A percentile compares a stretch with the other conserved stretches of the same genome.
phyloP scores from a whole-genome alignment of 2,113 vertebrate species.

The Calyptommatus sinebrachiatus region DNA sequence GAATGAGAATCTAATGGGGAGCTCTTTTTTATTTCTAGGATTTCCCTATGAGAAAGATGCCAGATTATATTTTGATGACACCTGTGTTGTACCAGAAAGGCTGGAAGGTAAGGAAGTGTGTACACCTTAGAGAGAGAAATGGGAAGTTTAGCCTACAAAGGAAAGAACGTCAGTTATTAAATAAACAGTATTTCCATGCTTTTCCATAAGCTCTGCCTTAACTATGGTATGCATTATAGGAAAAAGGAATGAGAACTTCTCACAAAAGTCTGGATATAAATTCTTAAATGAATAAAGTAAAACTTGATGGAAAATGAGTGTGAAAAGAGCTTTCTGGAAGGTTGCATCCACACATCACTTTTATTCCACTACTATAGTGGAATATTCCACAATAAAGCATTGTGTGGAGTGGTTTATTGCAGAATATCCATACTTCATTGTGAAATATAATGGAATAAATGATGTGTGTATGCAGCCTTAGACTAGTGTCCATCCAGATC shows the following conservation, averaged over 20 bases:
- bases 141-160: neutral
- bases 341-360: too few species aligned
- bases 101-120: constrained; percentile 81
- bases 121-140: neutral
- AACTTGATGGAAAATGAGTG: neutral
- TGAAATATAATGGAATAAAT: too few species aligned
- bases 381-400: too few species aligned
- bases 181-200: neutral
- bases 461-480: too few species aligned
- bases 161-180: neutral
- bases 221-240: neutral
- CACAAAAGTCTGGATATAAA: too few species aligned
- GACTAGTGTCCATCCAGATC: too few species aligned
- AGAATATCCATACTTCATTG: too few species aligned
- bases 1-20: neutral
- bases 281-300: too few species aligned
- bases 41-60: constrained; percentile 90
- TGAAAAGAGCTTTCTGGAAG: too few species aligned
- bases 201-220: neutral
- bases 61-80: constrained; percentile 90
- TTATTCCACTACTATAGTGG: too few species aligned
- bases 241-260: neutral
- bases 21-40: constrained; percentile 64
- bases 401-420: too few species aligned
- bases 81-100: constrained; percentile 91